phyloP scores from a whole-genome alignment of 2,888 invertebrate genomes.

The Notocelia uddmanniana region DNA sequence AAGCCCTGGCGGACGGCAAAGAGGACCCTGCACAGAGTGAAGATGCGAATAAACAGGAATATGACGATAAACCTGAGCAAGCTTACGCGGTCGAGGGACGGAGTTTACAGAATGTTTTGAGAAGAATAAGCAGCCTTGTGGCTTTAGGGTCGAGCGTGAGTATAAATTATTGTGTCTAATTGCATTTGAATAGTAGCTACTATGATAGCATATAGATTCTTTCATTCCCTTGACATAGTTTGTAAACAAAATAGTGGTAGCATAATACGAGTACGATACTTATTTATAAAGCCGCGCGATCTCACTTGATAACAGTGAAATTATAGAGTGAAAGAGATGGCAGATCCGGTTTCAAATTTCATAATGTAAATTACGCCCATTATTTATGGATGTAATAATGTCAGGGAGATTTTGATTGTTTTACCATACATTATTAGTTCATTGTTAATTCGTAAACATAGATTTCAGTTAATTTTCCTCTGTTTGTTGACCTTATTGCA shows the following conservation, averaged over 20 bases:
- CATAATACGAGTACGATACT: background rate
- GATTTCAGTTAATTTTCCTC: background rate
- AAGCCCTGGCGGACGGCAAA: constrained; percentile 57
- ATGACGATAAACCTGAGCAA: constrained; percentile 69
- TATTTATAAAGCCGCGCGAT: constrained; percentile 18
- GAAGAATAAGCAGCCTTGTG: constrained; percentile 94
- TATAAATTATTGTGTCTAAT: constrained; percentile 47
- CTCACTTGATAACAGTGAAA: background rate
- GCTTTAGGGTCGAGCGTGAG: constrained; percentile 93
- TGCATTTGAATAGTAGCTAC: background rate
- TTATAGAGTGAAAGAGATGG: constrained; percentile 1
- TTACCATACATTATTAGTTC: too few relatives aligned
- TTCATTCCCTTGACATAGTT: constrained; percentile 10
- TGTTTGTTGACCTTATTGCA: background rate
- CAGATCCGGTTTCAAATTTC: constrained; percentile 16
- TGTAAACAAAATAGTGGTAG: background rate
- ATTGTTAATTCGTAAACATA: background rate
- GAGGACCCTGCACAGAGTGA: constrained; percentile 56
- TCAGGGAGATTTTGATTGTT: too few relatives aligned
- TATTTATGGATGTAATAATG: background rate
- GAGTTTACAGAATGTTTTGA: constrained; percentile 94
- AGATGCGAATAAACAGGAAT: constrained; percentile 60
- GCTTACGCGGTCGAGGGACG: constrained; percentile 88
- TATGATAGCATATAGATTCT: too few relatives aligned
- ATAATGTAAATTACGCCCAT: constrained; percentile 8